Conservation (phyloP, 1,140 invertebrate species). For the Sitophilus oryzae region DNA sequence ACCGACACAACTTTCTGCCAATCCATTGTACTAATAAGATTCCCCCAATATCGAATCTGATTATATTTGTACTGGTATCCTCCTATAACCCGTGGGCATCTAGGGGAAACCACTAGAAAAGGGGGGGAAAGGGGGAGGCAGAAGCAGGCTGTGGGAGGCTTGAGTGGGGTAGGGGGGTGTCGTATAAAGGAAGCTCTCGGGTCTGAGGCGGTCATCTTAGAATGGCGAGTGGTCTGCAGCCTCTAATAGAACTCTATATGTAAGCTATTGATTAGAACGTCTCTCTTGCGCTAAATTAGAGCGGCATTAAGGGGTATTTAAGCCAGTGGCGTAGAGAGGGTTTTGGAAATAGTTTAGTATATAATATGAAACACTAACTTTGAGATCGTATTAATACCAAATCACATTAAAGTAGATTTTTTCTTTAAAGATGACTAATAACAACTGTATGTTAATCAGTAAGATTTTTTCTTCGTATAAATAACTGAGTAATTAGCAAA, state of each 20-base stretch:
- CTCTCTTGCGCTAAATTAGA: constrained; percentile 29
- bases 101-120: not conserved
- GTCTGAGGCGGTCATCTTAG: constrained; percentile 28
- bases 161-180: not conserved
- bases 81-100: constrained; percentile 15
- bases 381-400: too few relatives aligned
- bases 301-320: constrained; percentile 27
- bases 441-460: too few relatives aligned
- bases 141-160: not conserved
- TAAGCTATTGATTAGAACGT: constrained; percentile 32
- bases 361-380: too few relatives aligned
- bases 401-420: too few relatives aligned
- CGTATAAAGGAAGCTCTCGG: not conserved
- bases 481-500: too few relatives aligned
- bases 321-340: constrained; percentile 15
- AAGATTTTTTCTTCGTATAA: too few relatives aligned
- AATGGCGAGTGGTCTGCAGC: constrained; percentile 27
- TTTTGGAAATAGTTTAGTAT: too few relatives aligned
- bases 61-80: constrained; percentile 18
- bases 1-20: too few relatives aligned
- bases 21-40: constrained; percentile 19
- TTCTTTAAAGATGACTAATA: too few relatives aligned
- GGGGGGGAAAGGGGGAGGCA: not conserved
- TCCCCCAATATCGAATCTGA: constrained; percentile 18
- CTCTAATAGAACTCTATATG: constrained; percentile 30